phyloP scores from a whole-genome alignment of 1,140 invertebrate species.

The Tribolium castaneum region DNA sequence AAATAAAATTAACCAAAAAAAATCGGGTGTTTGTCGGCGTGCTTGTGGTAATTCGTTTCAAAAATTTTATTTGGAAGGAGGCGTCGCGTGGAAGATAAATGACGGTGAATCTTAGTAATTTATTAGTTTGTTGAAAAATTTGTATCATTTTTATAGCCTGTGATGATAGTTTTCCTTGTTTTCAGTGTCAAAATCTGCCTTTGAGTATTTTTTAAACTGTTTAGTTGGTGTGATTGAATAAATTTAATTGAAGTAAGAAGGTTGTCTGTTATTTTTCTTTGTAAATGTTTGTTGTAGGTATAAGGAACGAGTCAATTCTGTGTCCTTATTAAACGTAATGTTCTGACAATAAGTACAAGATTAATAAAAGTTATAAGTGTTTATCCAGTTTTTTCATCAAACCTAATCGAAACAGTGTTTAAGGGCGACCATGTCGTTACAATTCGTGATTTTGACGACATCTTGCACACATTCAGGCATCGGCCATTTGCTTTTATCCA shows the following conservation, averaged over 20 bases:
- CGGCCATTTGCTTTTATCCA: too few species aligned
- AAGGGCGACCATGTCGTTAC: not conserved
- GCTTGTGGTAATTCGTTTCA: constrained; percentile 33
- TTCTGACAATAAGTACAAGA: constrained; percentile 55
- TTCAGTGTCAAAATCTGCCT: constrained; percentile 40
- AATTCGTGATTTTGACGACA: too few species aligned
- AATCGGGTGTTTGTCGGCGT: not conserved
- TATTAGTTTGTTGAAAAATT: constrained; percentile 35
- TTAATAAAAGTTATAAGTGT: constrained; percentile 46
- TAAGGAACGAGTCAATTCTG: constrained; percentile 28
- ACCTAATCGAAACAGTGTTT: not conserved
- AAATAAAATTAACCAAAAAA: constrained; percentile 19
- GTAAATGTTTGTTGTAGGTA: constrained; percentile 35
- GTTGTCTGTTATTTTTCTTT: constrained; percentile 46
- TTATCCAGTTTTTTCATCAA: not conserved
- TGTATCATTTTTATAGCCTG: constrained; percentile 49
- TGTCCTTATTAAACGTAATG: constrained; percentile 48
- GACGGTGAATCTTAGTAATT: constrained; percentile 35
- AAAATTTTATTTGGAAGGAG: constrained; percentile 15
- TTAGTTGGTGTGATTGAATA: constrained; percentile 55
- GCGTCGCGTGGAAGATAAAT: constrained; percentile 27
- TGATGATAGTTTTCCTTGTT: constrained; percentile 49
- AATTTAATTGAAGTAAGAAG: constrained; percentile 50
- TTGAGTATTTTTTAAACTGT: constrained; percentile 54
- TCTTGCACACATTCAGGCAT: too few species aligned